phyloP scores from a whole-genome alignment of 2,113 vertebrate species.

The Corythornis vintsioides region DNA sequence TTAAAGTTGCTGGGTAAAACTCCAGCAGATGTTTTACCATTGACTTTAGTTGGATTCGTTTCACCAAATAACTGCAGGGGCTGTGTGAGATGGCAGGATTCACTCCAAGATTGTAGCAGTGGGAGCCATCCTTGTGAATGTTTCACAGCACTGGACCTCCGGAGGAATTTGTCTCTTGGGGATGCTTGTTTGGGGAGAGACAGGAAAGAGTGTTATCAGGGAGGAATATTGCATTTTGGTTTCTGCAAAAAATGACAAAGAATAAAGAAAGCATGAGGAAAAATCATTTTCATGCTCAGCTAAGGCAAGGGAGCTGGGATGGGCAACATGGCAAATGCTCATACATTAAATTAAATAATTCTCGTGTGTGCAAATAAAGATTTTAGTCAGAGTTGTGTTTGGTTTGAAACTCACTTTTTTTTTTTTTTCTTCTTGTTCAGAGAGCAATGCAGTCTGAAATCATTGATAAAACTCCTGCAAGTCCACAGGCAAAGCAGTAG shows the following conservation, averaged over 20 bases:
- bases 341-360: neutral
- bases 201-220: neutral
- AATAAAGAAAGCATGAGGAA: neutral
- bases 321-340: neutral
- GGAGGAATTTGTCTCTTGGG: slow-evolving; percentile 40
- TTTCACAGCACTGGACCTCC: slow-evolving; percentile 25
- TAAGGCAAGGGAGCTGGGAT: neutral
- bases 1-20: slow-evolving; percentile 64
- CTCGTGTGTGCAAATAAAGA: neutral
- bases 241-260: neutral
- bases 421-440: neutral
- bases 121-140: slow-evolving; percentile 52
- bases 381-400: neutral
- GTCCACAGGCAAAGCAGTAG: neutral
- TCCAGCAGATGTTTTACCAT: slow-evolving; percentile 68
- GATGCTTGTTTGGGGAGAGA: neutral
- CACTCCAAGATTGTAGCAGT: slow-evolving; percentile 20
- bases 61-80: slow-evolving; percentile 53
- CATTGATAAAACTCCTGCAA: neutral
- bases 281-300: neutral
- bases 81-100: slow-evolving; percentile 58
- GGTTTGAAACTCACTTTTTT: neutral
- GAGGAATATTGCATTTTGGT: neutral
- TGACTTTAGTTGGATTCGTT: slow-evolving; percentile 58
- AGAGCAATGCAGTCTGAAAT: neutral